Evolutionary conservation across 1,140 invertebrate genomes (phyloP).

Genomic region (Atta colombica): DNA sequence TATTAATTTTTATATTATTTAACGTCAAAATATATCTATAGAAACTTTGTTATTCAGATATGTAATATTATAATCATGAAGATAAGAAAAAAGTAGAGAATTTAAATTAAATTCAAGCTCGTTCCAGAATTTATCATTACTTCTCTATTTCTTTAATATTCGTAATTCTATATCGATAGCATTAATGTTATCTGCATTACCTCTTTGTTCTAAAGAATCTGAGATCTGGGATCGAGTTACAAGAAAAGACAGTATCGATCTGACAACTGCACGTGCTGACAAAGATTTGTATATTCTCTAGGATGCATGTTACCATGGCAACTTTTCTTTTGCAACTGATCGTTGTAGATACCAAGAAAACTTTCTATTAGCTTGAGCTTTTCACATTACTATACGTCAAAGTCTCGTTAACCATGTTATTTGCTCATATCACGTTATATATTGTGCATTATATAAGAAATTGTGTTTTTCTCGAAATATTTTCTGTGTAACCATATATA

Average conservation of each 20-base stretch:
- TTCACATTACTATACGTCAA: constrained; percentile 1
- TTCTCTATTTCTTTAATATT: constrained; percentile 2
- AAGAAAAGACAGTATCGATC: constrained; percentile 7
- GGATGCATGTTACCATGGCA: constrained; percentile 15
- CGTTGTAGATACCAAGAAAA: constrained; percentile 17
- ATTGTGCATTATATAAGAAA: constrained; percentile 14
- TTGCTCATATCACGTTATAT: constrained; percentile 2
- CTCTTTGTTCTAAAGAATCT: neutral
- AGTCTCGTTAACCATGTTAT: constrained; percentile 31
- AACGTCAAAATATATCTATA: neutral
- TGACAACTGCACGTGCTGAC: neutral
- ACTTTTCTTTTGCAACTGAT: constrained; percentile 43
- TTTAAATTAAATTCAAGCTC: neutral
- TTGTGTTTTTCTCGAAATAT: neutral
- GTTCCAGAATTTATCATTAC: neutral
- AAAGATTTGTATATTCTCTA: constrained; percentile 25
- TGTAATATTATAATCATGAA: too few relatives aligned
- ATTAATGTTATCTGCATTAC: neutral
- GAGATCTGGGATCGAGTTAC: neutral
- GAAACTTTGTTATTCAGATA: neutral
- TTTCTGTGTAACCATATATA: neutral
- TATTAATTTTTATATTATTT: constrained; percentile 10
- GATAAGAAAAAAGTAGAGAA: neutral
- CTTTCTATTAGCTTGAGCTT: constrained; percentile 1
- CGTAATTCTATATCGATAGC: neutral